A percentile compares a stretch with the other conserved stretches of the same genome.
phyloP scores from a whole-genome alignment of 2,888 invertebrate genomes.

The Limnephilus rhombicus region DNA sequence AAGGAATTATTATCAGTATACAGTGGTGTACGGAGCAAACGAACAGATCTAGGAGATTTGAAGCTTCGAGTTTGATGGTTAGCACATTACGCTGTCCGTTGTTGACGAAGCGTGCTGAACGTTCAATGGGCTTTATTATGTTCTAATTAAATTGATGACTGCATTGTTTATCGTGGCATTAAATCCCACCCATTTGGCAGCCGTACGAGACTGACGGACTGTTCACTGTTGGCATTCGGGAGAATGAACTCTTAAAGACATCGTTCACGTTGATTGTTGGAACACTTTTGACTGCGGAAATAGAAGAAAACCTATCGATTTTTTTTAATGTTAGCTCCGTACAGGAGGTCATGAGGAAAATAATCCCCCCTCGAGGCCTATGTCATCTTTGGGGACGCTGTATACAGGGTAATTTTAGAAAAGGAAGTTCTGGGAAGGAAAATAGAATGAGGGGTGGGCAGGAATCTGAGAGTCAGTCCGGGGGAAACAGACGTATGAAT shows the following conservation, averaged over 20 bases:
- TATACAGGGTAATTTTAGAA: no score
- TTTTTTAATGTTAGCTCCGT: no score
- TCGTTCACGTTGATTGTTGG: background rate
- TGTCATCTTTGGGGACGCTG: no score
- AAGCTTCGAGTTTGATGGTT: background rate
- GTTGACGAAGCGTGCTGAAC: background rate
- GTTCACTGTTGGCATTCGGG: slow-evolving; percentile 1
- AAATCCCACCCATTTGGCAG: slow-evolving; percentile 23
- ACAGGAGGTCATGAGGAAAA: no score
- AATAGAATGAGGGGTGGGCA: no score
- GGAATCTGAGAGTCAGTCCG: no score
- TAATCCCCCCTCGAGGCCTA: no score
- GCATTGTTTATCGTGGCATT: slow-evolving; percentile 17
- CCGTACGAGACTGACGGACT: background rate
- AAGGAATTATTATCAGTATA: background rate
- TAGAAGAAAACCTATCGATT: background rate
- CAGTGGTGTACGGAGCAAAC: background rate
- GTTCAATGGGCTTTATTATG: background rate
- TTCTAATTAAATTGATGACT: background rate
- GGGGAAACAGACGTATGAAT: no score
- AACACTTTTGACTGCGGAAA: background rate
- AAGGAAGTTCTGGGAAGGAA: no score
- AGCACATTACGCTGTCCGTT: background rate
- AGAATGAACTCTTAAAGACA: slow-evolving; percentile 17
- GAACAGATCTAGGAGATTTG: background rate